A percentile compares a stretch with the other conserved stretches of the same genome.
Evolutionary conservation across 1,140 invertebrate species (phyloP).

Genomic region (Coelopa frigida): DNA sequence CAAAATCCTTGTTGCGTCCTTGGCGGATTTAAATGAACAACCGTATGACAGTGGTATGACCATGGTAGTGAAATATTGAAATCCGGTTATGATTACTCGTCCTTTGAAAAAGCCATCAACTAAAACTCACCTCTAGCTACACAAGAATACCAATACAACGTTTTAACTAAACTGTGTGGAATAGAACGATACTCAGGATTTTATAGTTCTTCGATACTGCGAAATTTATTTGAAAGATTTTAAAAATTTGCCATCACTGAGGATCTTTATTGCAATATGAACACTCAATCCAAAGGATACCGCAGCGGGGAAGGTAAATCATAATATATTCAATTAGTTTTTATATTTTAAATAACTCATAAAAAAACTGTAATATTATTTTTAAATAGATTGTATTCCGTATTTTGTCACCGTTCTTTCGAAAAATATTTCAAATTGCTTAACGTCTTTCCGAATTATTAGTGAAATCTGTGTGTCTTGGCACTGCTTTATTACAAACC

Average conservation of each 20-base stretch:
- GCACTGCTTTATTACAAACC: slow-evolving; percentile 7
- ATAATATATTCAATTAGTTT: too few species aligned
- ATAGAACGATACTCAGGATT: neutral
- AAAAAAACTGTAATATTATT: slow-evolving; percentile 3
- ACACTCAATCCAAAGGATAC: slow-evolving; percentile 42
- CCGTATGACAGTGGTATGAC: too few species aligned
- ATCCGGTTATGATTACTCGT: too few species aligned
- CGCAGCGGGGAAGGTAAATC: slow-evolving; percentile 27
- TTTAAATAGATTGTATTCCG: slow-evolving; percentile 6
- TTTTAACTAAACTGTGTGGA: neutral
- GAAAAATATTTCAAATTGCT: slow-evolving; percentile 12
- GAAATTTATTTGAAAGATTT: neutral
- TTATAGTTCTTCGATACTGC: slow-evolving; percentile 10
- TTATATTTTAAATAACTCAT: too few species aligned
- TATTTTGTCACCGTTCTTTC: too few species aligned
- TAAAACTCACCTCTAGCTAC: too few species aligned
- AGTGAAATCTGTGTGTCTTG: slow-evolving; percentile 9
- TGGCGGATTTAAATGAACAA: too few species aligned
- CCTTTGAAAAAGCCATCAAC: too few species aligned
- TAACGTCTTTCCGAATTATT: slow-evolving; percentile 10
- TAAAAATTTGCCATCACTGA: slow-evolving; percentile 3
- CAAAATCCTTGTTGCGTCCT: too few species aligned
- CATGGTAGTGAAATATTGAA: too few species aligned
- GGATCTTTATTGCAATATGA: slow-evolving; percentile 25
- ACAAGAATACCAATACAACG: too few species aligned